Percentiles rank a stretch among this genome's conserved stretches.
phyloP scores from a whole-genome alignment of 2,888 invertebrate species.

The Agriopis marginaria region DNA sequence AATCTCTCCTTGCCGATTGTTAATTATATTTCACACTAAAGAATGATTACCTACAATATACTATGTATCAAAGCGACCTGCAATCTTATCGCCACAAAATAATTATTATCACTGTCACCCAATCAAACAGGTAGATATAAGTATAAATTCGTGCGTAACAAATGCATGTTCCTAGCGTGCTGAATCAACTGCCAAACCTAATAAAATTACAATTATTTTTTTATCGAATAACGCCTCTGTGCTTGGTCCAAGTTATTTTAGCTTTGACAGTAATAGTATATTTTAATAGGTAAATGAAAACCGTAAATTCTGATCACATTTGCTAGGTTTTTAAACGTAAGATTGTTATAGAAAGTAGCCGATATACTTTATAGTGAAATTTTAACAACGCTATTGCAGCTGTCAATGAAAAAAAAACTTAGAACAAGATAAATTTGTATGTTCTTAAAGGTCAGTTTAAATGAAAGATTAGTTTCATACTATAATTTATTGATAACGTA shows the following conservation, averaged over 20 bases:
- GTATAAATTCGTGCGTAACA: slow-evolving; percentile 24
- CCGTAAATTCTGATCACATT: too few species aligned
- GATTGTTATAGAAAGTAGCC: too few species aligned
- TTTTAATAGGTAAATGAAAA: background rate
- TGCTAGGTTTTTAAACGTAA: too few species aligned
- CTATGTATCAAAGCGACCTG: slow-evolving; percentile 73
- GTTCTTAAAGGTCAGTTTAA: slow-evolving; percentile 34
- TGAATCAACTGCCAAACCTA: slow-evolving; percentile 29
- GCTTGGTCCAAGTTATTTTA: too few species aligned
- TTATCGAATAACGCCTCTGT: background rate
- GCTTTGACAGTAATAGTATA: background rate
- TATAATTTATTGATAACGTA: slow-evolving; percentile 87
- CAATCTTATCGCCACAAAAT: slow-evolving; percentile 79
- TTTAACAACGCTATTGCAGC: too few species aligned
- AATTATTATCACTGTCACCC: slow-evolving; percentile 69
- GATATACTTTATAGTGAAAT: too few species aligned
- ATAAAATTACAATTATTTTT: slow-evolving; percentile 18
- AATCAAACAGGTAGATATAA: slow-evolving; percentile 54
- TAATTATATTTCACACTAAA: slow-evolving; percentile 82
- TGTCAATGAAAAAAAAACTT: too few species aligned
- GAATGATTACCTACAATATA: slow-evolving; percentile 74
- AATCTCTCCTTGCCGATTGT: slow-evolving; percentile 81
- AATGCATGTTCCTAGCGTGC: slow-evolving; percentile 29
- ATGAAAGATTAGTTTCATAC: slow-evolving; percentile 74
- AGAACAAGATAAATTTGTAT: background rate